Base-by-base conservation (phyloP, 2,888 invertebrate species). In the Cylloceria caligata region DNA sequence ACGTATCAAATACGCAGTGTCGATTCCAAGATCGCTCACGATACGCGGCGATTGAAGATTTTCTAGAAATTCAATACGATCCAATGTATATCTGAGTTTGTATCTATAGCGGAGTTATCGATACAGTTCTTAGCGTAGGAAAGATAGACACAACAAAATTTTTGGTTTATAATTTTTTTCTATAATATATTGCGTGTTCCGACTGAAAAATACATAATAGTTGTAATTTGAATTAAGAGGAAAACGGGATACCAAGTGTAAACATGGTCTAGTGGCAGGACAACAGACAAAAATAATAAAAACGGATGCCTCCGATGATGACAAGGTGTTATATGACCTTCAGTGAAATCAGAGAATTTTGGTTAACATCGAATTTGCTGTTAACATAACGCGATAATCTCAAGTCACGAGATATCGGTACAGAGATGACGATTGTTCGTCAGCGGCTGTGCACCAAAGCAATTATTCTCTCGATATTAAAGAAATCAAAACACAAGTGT, bases 401-500 rank as follows among this genome's bases (percentile, higher is more conserved):
- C 24, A 30, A 27, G 64, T 21, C 21, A 30, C 34, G 60, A 42
- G n/a, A 55, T 45, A 45, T 21, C 3, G 24, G 4, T 19, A 34
- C 47, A 47, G 16, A n/a, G 65, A 52, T 45, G 39, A 39, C 42
- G 45, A 64, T 64, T 30, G 19, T 19, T 30, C 24, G 34, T 71
- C 27, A 55, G 39, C 21, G 27, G 36, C 36, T 34, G 19, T 3
- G 13, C 39, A 9, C 39, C 52, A 27, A 24, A 7, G 39, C 34
- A 47, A 52, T 24, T 11, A 24, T 24, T 34, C 27, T 71, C 42
- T 55, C 30, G n/a, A 49, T 69, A 52, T 21, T 19, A 49, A 57
- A 57, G 24, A 49, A 68, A 83, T 55, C 42, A 83, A 76, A 83
- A 80, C 74, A 93, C 86, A 93, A 86, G 92, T 92, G 91, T 92